Conservation (phyloP, 2,888 invertebrate species). For the Nasonia oneida region DNA sequence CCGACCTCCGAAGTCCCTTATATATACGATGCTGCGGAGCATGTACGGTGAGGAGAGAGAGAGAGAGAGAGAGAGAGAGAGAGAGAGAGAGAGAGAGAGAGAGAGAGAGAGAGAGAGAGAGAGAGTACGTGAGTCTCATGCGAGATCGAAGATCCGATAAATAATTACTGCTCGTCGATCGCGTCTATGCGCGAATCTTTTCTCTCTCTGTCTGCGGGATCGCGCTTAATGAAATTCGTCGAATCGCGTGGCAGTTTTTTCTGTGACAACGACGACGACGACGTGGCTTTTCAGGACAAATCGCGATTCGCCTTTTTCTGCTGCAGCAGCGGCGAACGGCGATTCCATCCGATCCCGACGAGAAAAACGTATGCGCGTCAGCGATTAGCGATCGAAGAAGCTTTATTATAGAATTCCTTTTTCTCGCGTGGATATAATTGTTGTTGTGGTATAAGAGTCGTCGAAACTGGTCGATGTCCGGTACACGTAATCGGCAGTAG, state of each 20-base stretch:
- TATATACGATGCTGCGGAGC: conserved; percentile 18
- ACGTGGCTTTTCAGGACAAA: conserved; percentile 55
- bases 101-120: conserved; percentile 29
- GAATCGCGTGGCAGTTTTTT: conserved; percentile 48
- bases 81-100: conserved; percentile 15
- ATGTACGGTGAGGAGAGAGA: conserved; percentile 10
- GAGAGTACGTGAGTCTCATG: conserved; percentile 71
- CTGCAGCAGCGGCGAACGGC: background rate
- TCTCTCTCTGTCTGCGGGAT: conserved; percentile 27
- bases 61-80: conserved; percentile 21
- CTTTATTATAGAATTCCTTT: conserved; percentile 46
- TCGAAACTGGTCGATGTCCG: background rate
- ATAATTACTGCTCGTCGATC: conserved; percentile 69
- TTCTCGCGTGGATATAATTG: background rate
- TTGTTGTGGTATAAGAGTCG: background rate
- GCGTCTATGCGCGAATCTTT: conserved; percentile 53
- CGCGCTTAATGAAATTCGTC: conserved; percentile 60
- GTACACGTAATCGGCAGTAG: background rate
- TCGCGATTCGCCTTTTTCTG: conserved; percentile 36
- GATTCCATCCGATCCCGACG: background rate
- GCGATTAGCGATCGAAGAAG: conserved; percentile 7
- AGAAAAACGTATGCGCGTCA: conserved; percentile 26
- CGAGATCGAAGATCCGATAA: conserved; percentile 70
- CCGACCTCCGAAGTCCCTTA: conserved; percentile 42
- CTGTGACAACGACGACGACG: background rate